These are phyloP conservation scores for Malurus cyaneus DNA, from an alignment of 2,113 vertebrate species.

Conservation along the genomic window DNA sequence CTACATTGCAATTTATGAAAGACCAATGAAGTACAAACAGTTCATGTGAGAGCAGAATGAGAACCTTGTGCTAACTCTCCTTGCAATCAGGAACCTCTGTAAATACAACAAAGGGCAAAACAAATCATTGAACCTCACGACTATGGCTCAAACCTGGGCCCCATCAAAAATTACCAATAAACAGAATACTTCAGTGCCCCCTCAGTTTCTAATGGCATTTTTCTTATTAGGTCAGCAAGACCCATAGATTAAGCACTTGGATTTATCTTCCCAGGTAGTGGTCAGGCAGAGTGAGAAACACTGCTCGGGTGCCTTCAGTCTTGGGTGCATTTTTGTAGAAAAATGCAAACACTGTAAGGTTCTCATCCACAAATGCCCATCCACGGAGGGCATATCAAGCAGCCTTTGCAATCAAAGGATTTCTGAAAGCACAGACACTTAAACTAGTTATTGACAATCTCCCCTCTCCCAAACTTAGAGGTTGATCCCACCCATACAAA, in stretches of 20 bases:
- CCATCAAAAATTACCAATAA: not conserved
- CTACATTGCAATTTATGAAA: constrained; percentile 47
- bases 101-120: not conserved
- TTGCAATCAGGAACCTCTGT: not conserved
- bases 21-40: constrained; percentile 42
- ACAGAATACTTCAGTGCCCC: not conserved
- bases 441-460: not conserved
- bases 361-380: not conserved
- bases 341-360: not conserved
- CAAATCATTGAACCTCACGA: not conserved
- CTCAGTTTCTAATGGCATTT: not conserved
- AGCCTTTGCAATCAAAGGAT: not conserved
- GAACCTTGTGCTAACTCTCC: constrained; percentile 8
- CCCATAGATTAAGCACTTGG: not conserved
- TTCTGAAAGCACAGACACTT: not conserved
- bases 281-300: not conserved
- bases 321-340: too few relatives aligned
- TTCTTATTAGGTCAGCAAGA: not conserved
- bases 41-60: constrained; percentile 31
- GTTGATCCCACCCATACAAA: not conserved
- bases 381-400: not conserved
- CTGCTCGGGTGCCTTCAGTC: not conserved
- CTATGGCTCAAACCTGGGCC: not conserved
- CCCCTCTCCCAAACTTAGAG: not conserved
- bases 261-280: not conserved